Base-by-base conservation (phyloP, 2,888 invertebrate species). In the Cryptocephalus primarius region DNA sequence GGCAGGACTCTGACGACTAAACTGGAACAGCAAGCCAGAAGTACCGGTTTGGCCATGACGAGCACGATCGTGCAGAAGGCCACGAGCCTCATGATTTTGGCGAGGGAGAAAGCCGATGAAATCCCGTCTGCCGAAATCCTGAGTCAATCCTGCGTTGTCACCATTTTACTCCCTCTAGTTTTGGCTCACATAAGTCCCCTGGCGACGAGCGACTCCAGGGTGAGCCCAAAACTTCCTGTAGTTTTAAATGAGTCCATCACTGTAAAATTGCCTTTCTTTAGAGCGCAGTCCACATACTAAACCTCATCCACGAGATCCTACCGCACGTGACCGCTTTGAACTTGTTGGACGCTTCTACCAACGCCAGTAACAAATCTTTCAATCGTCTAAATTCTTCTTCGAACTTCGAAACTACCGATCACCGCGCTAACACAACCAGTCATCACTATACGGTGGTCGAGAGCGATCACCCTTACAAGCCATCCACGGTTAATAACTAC, bases 391-490 rank as follows among this genome's bases (percentile, higher is more conserved):
- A 50, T 47, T 52, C 62, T 13, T 62, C 63, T 12, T 61, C 60
- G 33, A 63, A 60, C 53, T 57, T 58, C 44, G 64, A 65, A 42
- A 47, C 50, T 8, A 46, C 49, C 8, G 66, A 66, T 40, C 53
- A 53, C 42, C 58, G 55, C 46, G 53, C 58, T 3, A 63, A 63
- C 43, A 90, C 89, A 31, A 88, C 90, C 1, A 87, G 89, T 49
- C 83, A 85, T 62, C 88, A 89, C 71, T 93, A 90, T 66, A 87
- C 91, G 4, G 83, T 90, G 76, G 82, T 94, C 1, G 96, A 97
- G 72, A 94, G 94, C 66, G 93, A 94, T 38, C 97, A 97, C 75
- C 97, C 97, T 0, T 97, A 97, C 70, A 88, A 88, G 68, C 85
- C 90, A 38, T 85, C 92, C 1, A 79, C 85, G 12, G 85, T 93